Conservation (phyloP, 2,888 invertebrate species). For the Horisme vitalbata region DNA sequence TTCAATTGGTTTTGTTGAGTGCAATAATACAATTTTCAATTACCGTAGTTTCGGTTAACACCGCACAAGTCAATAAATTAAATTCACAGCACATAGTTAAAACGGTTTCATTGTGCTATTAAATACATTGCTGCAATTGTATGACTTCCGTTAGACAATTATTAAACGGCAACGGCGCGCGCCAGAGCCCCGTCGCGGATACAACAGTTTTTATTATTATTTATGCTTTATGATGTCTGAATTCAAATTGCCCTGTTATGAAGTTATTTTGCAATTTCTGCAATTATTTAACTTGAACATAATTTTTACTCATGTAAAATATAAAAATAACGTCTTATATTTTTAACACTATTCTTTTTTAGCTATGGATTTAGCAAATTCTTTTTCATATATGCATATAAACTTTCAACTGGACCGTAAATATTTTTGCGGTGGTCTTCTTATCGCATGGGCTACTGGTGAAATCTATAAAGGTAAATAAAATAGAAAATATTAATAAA, state of each 20-base stretch:
- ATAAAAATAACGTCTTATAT: too few relatives aligned
- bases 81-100: conserved; percentile 49
- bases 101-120: conserved; percentile 54
- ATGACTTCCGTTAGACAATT: conserved; percentile 52
- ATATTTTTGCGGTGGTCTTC: too few relatives aligned
- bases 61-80: conserved; percentile 54
- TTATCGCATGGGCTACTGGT: too few relatives aligned
- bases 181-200: conserved; percentile 21
- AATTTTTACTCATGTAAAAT: background rate
- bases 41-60: conserved; percentile 41
- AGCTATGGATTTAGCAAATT: too few relatives aligned
- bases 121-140: conserved; percentile 59
- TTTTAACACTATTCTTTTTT: too few relatives aligned
- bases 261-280: background rate
- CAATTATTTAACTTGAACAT: background rate
- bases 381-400: too few relatives aligned
- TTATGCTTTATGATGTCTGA: conserved; percentile 11
- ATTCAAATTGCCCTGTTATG: conserved; percentile 9
- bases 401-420: too few relatives aligned
- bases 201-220: conserved; percentile 18
- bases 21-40: conserved; percentile 7
- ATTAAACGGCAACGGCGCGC: conserved; percentile 33
- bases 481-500: too few relatives aligned
- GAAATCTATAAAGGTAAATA: too few relatives aligned
- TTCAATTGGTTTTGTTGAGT: too few relatives aligned